A percentile compares a stretch with the other conserved stretches of the same genome.
Conservation (phyloP, 2,888 invertebrate species). For the Torymus texanus region DNA sequence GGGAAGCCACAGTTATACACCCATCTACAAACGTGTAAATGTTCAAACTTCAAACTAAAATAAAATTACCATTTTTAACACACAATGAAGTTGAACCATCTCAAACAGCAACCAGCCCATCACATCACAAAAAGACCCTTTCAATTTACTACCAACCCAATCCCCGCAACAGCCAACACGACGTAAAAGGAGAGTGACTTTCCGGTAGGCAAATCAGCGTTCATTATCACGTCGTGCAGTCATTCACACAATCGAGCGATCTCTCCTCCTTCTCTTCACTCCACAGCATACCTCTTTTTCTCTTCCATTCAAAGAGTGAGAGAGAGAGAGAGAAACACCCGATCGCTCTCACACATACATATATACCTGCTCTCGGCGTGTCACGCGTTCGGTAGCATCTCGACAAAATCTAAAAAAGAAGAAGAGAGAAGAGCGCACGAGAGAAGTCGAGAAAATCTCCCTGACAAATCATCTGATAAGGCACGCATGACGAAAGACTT, state of each 20-base stretch:
- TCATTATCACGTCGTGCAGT: constrained; percentile 47
- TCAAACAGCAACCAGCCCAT: too few relatives aligned
- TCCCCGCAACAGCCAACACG: background rate
- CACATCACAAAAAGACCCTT: too few relatives aligned
- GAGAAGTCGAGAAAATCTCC: background rate
- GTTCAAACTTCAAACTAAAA: too few relatives aligned
- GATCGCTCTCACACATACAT: too few relatives aligned
- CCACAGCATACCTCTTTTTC: too few relatives aligned
- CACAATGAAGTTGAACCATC: too few relatives aligned
- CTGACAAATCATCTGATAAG: constrained; percentile 57
- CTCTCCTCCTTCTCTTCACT: background rate
- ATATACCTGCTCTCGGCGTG: background rate
- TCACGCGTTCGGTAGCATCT: constrained; percentile 37
- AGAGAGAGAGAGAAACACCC: too few relatives aligned
- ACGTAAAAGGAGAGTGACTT: constrained; percentile 24
- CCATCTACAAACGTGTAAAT: too few relatives aligned
- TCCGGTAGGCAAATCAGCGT: constrained; percentile 49
- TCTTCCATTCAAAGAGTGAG: too few relatives aligned
- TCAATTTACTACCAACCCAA: too few relatives aligned
- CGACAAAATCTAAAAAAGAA: background rate
- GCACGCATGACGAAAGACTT: constrained; percentile 46
- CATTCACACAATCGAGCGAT: constrained; percentile 40
- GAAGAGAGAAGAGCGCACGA: background rate
- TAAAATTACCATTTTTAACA: too few relatives aligned
- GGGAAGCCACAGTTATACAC: too few relatives aligned